These are phyloP conservation scores for Rissa tridactyla DNA, from an alignment of 2,113 vertebrate genomes.

Conservation along the genomic window DNA sequence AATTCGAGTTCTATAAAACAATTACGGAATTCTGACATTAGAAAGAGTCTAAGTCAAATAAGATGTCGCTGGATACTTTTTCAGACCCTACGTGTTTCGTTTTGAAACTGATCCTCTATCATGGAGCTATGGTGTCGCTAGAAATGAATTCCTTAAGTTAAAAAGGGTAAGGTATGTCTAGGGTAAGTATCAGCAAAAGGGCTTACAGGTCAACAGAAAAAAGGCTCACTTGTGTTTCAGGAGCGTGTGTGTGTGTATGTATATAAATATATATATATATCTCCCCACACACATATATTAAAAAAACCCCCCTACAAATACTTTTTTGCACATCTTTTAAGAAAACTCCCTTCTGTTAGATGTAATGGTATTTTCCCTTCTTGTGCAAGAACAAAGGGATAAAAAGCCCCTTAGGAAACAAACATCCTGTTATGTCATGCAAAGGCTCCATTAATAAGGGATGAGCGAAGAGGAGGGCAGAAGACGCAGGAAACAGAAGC, in stretches of 20 bases:
- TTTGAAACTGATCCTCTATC: not conserved
- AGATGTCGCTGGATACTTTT: not conserved
- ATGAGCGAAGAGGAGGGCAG: not conserved
- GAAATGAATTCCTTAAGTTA: not conserved
- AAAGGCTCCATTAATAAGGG: slow-evolving; percentile 31
- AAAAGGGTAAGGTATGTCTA: not conserved
- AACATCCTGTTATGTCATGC: not conserved
- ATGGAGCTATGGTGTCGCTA: not conserved
- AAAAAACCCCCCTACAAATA: not conserved
- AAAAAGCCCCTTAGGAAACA: not conserved
- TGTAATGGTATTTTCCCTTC: not conserved
- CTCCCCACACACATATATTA: fast-evolving
- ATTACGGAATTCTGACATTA: not conserved
- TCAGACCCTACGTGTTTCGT: not conserved
- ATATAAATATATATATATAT: not conserved
- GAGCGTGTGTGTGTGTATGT: not conserved
- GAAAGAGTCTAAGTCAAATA: not conserved
- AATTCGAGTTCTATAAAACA: not conserved
- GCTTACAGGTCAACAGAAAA: not conserved
- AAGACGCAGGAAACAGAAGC: not conserved
- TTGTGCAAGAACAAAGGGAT: not conserved
- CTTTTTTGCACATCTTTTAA: not conserved
- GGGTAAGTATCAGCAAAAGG: not conserved
- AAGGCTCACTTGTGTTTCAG: not conserved
- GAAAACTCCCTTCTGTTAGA: not conserved